Evolutionary conservation across 2,797 vertebrate species (phyloP).

Genomic region (Coilia nasus): DNA sequence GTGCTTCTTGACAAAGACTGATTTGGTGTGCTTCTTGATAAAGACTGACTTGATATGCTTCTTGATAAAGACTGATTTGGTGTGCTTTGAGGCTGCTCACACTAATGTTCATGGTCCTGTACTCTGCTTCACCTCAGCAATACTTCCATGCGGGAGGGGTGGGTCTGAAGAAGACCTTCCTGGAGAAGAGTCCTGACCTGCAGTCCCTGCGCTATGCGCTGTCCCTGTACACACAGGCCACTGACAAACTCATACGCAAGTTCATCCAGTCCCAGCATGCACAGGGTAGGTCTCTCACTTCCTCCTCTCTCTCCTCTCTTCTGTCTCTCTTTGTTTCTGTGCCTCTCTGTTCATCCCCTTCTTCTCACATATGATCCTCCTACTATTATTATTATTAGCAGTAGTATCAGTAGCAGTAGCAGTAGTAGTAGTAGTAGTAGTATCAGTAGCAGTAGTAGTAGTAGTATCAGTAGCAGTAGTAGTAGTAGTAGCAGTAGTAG

Average conservation of each 20-base stretch:
- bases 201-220: conserved; percentile 94
- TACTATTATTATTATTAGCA: too few relatives aligned
- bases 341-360: conserved; percentile 16
- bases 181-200: conserved; percentile 96
- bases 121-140: conserved; percentile 77
- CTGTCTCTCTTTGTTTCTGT: background rate
- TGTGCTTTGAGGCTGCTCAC: background rate
- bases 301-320: background rate
- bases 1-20: too few relatives aligned
- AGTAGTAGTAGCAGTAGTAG: too few relatives aligned
- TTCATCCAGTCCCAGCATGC: conserved; percentile 90
- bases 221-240: conserved; percentile 97
- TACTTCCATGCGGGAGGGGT: conserved; percentile 96
- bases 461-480: too few relatives aligned
- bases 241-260: conserved; percentile 96
- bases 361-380: background rate
- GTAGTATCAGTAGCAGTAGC: too few relatives aligned
- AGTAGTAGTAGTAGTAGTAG: too few relatives aligned
- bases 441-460: too few relatives aligned
- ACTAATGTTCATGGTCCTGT: background rate
- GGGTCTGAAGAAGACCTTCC: conserved; percentile 95
- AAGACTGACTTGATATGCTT: too few relatives aligned
- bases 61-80: too few relatives aligned
- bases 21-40: too few relatives aligned
- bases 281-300: conserved; percentile 78